These are phyloP conservation scores for Eupeodes luniger DNA, from an alignment of 2,888 invertebrate genomes.

Conservation along the genomic window DNA sequence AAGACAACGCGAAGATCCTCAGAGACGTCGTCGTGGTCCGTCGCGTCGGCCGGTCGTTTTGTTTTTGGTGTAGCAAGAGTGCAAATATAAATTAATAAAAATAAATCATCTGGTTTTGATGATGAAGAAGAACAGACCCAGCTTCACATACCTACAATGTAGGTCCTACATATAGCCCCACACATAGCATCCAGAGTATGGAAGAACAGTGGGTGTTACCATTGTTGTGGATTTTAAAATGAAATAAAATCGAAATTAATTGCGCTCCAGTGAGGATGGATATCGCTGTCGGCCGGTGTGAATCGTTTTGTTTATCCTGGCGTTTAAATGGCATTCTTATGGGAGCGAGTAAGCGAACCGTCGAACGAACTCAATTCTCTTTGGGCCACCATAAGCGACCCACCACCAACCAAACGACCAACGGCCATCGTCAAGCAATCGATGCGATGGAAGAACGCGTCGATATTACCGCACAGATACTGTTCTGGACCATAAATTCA, in stretches of 20 bases:
- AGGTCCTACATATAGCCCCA: neutral
- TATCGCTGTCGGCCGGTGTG: slow-evolving; percentile 74
- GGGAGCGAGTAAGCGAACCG: neutral
- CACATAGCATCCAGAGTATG: slow-evolving; percentile 40
- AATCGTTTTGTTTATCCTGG: slow-evolving; percentile 75
- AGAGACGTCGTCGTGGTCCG: slow-evolving; percentile 4
- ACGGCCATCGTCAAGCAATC: slow-evolving; percentile 51
- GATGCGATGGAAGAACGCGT: slow-evolving; percentile 65
- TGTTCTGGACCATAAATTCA: slow-evolving; percentile 71
- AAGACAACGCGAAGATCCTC: slow-evolving; percentile 48
- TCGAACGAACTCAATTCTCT: slow-evolving; percentile 57
- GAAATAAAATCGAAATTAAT: slow-evolving; percentile 75
- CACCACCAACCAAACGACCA: neutral
- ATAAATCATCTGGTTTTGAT: slow-evolving; percentile 72
- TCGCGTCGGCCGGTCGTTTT: too few species aligned
- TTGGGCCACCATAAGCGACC: slow-evolving; percentile 11
- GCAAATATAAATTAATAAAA: slow-evolving; percentile 75
- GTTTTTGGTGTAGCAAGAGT: slow-evolving; percentile 15
- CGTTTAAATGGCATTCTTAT: slow-evolving; percentile 69
- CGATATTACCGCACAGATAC: slow-evolving; percentile 75
- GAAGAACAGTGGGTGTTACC: slow-evolving; percentile 75
- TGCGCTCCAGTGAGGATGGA: slow-evolving; percentile 70
- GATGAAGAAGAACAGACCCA: slow-evolving; percentile 52
- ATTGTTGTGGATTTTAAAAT: slow-evolving; percentile 76
- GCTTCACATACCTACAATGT: slow-evolving; percentile 35